Evolutionary conservation across 2,113 vertebrate genomes (phyloP).

Genomic region (Rutilus rutilus): DNA sequence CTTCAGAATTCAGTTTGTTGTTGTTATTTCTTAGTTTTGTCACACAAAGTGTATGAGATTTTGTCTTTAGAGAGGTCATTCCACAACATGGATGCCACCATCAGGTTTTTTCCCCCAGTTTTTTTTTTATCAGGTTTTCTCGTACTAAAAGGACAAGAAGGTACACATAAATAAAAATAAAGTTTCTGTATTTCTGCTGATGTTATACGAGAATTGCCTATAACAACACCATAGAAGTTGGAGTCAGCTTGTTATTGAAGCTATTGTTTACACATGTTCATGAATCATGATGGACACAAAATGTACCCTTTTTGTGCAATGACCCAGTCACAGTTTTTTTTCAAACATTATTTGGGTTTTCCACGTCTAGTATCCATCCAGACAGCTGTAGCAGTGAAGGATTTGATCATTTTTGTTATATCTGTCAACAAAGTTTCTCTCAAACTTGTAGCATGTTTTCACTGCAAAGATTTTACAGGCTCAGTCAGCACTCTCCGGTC

Average conservation of each 20-base stretch:
- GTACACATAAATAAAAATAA: background rate
- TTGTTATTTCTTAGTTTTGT: background rate
- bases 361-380: background rate
- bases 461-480: conserved; percentile 10
- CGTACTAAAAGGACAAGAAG: too few relatives aligned
- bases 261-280: background rate
- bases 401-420: background rate
- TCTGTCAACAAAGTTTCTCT: background rate
- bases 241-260: conserved; percentile 14
- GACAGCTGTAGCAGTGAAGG: background rate
- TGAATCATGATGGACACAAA: background rate
- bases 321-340: background rate
- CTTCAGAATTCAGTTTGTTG: background rate
- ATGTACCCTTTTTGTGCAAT: background rate
- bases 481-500: background rate
- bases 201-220: background rate
- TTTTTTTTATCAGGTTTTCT: too few relatives aligned
- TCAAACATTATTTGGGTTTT: background rate
- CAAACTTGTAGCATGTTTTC: background rate
- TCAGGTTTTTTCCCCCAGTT: too few relatives aligned
- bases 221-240: background rate
- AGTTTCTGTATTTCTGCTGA: background rate
- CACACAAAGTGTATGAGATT: background rate
- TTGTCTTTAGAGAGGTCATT: background rate
- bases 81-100: background rate